Base-by-base conservation (phyloP, 1,140 invertebrate genomes). In the Eueides isabella region DNA sequence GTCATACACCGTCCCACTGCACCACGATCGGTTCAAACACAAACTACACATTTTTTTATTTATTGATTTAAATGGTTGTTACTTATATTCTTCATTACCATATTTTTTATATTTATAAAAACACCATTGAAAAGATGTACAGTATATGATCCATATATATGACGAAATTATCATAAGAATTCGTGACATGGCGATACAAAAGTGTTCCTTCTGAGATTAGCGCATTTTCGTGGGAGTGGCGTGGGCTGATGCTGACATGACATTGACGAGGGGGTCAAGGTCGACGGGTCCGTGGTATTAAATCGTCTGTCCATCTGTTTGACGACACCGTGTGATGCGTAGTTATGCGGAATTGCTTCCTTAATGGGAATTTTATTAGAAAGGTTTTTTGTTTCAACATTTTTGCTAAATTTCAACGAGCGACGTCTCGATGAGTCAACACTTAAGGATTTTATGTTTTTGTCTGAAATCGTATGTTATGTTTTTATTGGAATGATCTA, bases 261-360 rank as follows among this genome's bases (percentile, higher is more conserved):
- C 64, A 29, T 55, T 69, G 67, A 69, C 67, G 11, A 30, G 48
- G 41, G 67, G 67, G 67, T 69, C 67, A 69, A 69, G 67, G 67
- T 69, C 48, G 33, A 12, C 67, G 9, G 48, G 67, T 61, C 35
- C 23, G 48, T 61, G 29, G 48, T 23, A 48, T 33, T 55, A 29
- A 69, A 19, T 26, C 44, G 44, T 68, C 66, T 31, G 61, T 33
- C 11, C 48, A 30, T 67, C n/a, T 26, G 28, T 69, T 55, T 31
- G 67, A 61, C 35, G 48, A 35, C 67, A 61, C 55, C 9, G 33
- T 9, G 28, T 66, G 33, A 55, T 6, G 48, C 30, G 29, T 61
- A 9, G 67, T 33, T 4, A 31, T 9, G 19, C 3, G 23, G 19
- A 55, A 55, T 26, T 3, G 26, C 48, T 55, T 55, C 48, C 48